A percentile compares a stretch with the other conserved stretches of the same genome.
These are phyloP conservation scores for Helicoverpa armigera DNA, from an alignment of 1,140 invertebrate genomes.

Conservation along the genomic window DNA sequence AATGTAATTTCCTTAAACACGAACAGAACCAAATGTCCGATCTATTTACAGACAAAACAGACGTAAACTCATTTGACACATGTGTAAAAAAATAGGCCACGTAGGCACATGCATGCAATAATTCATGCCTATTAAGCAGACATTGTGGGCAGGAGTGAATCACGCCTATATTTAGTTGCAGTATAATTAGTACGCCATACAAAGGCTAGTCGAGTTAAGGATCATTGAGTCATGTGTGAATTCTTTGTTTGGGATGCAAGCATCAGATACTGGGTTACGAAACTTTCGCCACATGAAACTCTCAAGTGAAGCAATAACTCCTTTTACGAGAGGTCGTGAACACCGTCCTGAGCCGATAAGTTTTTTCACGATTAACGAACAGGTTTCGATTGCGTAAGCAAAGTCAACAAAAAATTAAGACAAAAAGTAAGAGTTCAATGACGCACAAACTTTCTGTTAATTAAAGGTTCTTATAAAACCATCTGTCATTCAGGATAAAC, in stretches of 20 bases:
- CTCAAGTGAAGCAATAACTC: conserved; percentile 6
- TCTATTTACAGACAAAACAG: conserved; percentile 39
- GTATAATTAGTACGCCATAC: conserved; percentile 66
- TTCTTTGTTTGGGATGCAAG: conserved; percentile 39
- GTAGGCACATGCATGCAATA: conserved; percentile 59
- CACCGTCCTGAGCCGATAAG: background rate
- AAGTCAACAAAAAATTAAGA: background rate
- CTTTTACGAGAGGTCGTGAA: background rate
- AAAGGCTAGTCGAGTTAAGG: conserved; percentile 54
- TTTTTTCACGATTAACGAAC: conserved; percentile 20
- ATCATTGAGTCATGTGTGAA: conserved; percentile 62
- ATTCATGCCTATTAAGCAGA: conserved; percentile 57
- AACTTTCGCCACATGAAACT: background rate
- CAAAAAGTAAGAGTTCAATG: conserved; percentile 1
- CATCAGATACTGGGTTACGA: conserved; percentile 8
- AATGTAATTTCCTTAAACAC: background rate
- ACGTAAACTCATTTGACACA: conserved; percentile 39
- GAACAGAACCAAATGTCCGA: conserved; percentile 3
- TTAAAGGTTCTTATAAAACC: background rate
- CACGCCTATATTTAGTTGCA: conserved; percentile 70
- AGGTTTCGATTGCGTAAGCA: background rate
- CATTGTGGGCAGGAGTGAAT: conserved; percentile 70
- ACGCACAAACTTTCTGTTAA: background rate
- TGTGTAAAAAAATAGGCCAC: conserved; percentile 58
- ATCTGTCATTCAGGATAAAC: background rate